Evolutionary conservation across 2,888 invertebrate genomes (phyloP).

Genomic region (Steromphala cineraria): DNA sequence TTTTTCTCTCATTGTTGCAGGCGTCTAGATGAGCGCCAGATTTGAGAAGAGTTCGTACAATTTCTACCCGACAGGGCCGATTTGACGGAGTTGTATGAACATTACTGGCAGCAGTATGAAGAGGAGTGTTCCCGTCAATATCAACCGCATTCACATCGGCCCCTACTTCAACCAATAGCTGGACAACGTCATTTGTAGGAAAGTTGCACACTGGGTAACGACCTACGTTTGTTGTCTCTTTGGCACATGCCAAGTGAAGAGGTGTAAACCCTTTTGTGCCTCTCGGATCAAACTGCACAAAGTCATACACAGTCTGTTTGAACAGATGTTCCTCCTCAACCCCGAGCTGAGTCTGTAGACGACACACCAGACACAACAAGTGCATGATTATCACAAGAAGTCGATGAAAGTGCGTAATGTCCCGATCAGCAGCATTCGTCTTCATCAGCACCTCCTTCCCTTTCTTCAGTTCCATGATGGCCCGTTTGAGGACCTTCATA

Average conservation of each 20-base stretch:
- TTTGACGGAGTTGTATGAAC: conserved; percentile 70
- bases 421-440: conserved; percentile 76
- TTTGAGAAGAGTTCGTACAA: conserved; percentile 84
- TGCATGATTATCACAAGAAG: conserved; percentile 91
- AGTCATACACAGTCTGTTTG: conserved; percentile 83
- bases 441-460: conserved; percentile 74
- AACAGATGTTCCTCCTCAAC: conserved; percentile 77
- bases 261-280: conserved; percentile 74
- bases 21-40: conserved; percentile 91
- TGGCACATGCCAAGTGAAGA: conserved; percentile 88
- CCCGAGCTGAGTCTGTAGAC: conserved; percentile 68
- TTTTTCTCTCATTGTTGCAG: conserved; percentile 67
- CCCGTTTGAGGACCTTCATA: conserved; percentile 87
- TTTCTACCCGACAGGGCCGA: conserved; percentile 83
- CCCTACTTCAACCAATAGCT: conserved; percentile 87
- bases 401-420: conserved; percentile 87
- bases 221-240: conserved; percentile 83
- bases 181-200: conserved; percentile 83
- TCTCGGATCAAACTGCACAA: conserved; percentile 83
- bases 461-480: conserved; percentile 79
- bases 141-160: conserved; percentile 88
- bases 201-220: conserved; percentile 84
- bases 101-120: conserved; percentile 87
- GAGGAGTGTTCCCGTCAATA: conserved; percentile 89
- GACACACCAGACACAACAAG: conserved; percentile 71